phyloP scores from a whole-genome alignment of 2,888 invertebrate species.

The Achlya flavicornis region DNA sequence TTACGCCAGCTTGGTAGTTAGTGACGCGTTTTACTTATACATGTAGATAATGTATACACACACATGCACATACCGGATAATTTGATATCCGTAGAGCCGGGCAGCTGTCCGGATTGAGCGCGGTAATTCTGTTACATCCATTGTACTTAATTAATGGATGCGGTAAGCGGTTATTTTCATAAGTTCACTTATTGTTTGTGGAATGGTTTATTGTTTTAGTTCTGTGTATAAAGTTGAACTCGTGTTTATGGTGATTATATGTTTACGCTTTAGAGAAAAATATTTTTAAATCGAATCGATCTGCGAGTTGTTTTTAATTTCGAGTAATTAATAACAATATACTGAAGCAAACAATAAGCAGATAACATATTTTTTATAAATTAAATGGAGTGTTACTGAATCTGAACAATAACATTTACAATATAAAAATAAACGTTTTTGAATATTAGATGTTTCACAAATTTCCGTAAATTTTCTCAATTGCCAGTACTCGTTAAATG shows the following conservation, averaged over 20 bases:
- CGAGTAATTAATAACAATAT: too few species aligned
- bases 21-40: slow-evolving; percentile 1
- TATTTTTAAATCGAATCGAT: too few species aligned
- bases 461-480: too few species aligned
- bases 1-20: not conserved
- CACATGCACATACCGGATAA: slow-evolving; percentile 23
- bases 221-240: not conserved
- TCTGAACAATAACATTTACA: too few species aligned
- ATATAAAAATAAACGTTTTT: too few species aligned
- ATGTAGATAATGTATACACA: not conserved
- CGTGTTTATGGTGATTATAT: too few species aligned
- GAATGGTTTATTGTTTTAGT: not conserved
- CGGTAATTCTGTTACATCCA: slow-evolving; percentile 25
- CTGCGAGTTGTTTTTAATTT: too few species aligned
- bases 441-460: not conserved
- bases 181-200: not conserved
- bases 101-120: slow-evolving; percentile 28
- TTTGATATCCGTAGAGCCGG: slow-evolving; percentile 29
- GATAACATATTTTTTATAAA: too few species aligned
- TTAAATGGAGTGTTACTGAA: too few species aligned
- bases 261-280: too few species aligned
- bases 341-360: too few species aligned
- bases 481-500: not conserved
- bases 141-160: slow-evolving; percentile 21
- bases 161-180: not conserved